Percentiles rank a stretch among this genome's conserved stretches.
Evolutionary conservation across 2,113 vertebrate genomes (phyloP).

Genomic region (Harpagus bidentatus): DNA sequence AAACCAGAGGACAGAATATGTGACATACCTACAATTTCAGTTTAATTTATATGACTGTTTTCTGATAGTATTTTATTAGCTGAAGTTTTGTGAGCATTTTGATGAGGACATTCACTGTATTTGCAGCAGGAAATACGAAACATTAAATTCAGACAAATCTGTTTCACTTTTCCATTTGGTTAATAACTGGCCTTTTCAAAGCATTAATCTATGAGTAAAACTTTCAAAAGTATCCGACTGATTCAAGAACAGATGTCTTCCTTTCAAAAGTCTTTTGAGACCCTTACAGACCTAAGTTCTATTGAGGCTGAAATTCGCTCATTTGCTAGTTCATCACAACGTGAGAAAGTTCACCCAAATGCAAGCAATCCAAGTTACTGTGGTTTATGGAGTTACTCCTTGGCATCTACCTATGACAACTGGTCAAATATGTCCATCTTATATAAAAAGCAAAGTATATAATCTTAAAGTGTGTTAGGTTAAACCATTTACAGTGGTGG

Average conservation of each 20-base stretch:
- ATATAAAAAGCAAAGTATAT: not conserved
- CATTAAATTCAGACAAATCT: not conserved
- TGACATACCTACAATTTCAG: not conserved
- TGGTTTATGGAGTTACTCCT: not conserved
- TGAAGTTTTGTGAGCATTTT: not conserved
- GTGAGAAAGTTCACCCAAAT: not conserved
- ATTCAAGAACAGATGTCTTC: not conserved
- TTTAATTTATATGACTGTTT: not conserved
- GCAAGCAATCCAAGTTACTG: not conserved
- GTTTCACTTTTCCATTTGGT: not conserved
- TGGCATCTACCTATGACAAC: not conserved
- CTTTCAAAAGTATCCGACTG: not conserved
- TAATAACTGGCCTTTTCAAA: not conserved
- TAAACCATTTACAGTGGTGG: not conserved
- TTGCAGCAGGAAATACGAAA: not conserved
- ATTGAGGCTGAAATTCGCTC: not conserved
- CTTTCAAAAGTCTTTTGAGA: slow-evolving; percentile 4
- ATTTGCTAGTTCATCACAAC: not conserved
- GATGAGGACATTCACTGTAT: not conserved
- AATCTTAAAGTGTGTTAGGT: not conserved
- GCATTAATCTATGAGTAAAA: not conserved
- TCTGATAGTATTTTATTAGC: not conserved
- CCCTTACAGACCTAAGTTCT: not conserved
- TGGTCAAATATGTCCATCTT: not conserved
- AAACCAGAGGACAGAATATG: not conserved